phyloP scores from a whole-genome alignment of 2,797 vertebrate genomes.

The Vireo griseus region DNA sequence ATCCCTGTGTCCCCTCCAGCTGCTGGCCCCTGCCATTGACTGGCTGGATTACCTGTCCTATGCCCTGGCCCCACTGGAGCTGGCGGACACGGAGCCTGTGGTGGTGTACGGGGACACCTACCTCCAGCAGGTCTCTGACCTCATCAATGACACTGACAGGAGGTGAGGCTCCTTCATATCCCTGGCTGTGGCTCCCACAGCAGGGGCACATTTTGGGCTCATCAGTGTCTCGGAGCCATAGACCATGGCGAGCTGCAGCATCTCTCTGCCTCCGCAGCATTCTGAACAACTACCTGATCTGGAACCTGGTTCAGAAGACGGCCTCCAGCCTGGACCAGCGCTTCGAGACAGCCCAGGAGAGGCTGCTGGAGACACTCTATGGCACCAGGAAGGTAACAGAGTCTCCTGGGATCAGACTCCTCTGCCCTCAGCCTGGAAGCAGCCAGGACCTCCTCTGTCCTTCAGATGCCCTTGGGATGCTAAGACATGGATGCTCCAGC shows the following conservation, averaged over 20 bases:
- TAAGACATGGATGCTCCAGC: background rate
- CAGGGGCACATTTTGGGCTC: background rate
- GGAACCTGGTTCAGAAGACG: constrained; percentile 94
- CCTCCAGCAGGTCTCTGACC: constrained; percentile 91
- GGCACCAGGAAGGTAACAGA: constrained; percentile 90
- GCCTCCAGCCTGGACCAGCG: constrained; percentile 89
- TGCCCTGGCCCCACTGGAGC: constrained; percentile 85
- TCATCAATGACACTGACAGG: constrained; percentile 88
- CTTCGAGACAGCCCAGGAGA: constrained; percentile 94
- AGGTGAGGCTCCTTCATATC: constrained; percentile 69
- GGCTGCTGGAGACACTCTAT: constrained; percentile 91
- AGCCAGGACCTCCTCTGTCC: background rate
- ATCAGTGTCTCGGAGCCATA: fast-evolving
- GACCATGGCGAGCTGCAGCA: fast-evolving
- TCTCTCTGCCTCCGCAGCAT: constrained; percentile 67
- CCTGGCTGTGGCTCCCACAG: background rate
- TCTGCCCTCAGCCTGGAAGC: background rate
- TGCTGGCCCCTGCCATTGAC: constrained; percentile 86
- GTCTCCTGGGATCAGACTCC: background rate
- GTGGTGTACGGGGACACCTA: constrained; percentile 91
- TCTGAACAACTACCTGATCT: constrained; percentile 96
- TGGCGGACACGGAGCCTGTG: constrained; percentile 86
- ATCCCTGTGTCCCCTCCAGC: constrained; percentile 49
- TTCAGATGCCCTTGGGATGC: background rate
- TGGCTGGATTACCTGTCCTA: constrained; percentile 92